Percentiles rank a stretch among this genome's conserved stretches.
Evolutionary conservation across 2,888 invertebrate species (phyloP).

Genomic region (Petrolisthes cinctipes): DNA sequence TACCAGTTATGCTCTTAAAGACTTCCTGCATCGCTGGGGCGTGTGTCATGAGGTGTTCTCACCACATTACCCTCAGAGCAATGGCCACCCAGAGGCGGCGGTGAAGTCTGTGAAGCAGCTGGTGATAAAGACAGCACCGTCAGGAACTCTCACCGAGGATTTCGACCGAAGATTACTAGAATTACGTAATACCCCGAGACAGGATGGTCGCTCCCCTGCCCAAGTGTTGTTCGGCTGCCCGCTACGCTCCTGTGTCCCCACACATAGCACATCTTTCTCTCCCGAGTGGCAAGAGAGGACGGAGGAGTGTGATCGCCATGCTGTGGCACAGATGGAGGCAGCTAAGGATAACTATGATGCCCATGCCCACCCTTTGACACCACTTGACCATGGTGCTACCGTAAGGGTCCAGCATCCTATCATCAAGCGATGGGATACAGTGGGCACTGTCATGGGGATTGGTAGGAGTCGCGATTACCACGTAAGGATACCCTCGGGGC

Average conservation of each 20-base stretch:
- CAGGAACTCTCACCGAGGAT: too few species aligned
- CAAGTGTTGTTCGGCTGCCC: constrained; percentile 4
- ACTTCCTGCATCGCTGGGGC: constrained; percentile 23
- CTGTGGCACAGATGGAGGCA: background rate
- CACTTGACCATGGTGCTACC: background rate
- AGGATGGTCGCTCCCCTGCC: constrained; percentile 30
- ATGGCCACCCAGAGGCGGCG: constrained; percentile 12
- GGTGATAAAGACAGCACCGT: constrained; percentile 13
- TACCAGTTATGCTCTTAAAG: background rate
- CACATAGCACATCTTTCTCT: constrained; percentile 17
- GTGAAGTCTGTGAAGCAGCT: constrained; percentile 24
- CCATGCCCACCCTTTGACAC: background rate
- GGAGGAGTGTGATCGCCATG: constrained; percentile 13
- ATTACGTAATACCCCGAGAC: constrained; percentile 11
- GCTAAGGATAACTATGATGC: background rate
- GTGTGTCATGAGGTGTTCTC: background rate
- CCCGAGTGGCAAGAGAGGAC: constrained; percentile 17
- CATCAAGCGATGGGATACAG: too few species aligned
- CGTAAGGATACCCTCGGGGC: too few species aligned
- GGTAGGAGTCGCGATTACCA: too few species aligned
- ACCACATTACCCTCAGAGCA: constrained; percentile 19
- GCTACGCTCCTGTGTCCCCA: background rate
- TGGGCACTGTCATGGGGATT: too few species aligned
- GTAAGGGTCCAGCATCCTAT: background rate
- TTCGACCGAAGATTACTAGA: constrained; percentile 23